A percentile compares a stretch with the other conserved stretches of the same genome.
phyloP scores from a whole-genome alignment of 2,113 vertebrate genomes.

The Peromyscus leucopus region DNA sequence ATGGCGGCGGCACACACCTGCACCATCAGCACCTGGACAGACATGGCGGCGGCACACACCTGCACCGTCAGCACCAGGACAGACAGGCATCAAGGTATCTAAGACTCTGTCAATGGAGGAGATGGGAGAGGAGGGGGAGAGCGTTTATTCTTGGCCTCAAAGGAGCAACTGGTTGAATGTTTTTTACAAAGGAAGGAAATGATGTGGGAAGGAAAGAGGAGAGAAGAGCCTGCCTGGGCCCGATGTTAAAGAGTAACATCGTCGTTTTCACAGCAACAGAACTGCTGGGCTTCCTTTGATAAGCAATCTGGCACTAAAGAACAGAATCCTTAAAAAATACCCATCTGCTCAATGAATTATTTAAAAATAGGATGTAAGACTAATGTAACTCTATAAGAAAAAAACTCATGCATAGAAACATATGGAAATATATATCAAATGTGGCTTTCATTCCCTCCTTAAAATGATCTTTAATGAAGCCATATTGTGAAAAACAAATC shows the following conservation, averaged over 20 bases:
- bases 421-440: background rate
- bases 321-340: slow-evolving; percentile 56
- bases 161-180: background rate
- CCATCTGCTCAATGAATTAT: slow-evolving; percentile 57
- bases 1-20: background rate
- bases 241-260: slow-evolving; percentile 30
- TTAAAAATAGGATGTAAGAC: slow-evolving; percentile 55
- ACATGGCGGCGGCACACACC: background rate
- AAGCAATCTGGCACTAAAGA: slow-evolving; percentile 40
- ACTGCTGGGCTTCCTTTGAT: background rate
- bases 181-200: background rate
- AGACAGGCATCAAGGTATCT: too few species aligned
- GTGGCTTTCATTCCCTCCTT: background rate
- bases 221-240: background rate
- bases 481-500: slow-evolving; percentile 32
- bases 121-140: background rate
- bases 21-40: background rate
- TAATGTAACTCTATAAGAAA: slow-evolving; percentile 29
- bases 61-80: background rate
- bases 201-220: background rate
- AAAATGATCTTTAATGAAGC: slow-evolving; percentile 34
- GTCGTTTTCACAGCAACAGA: background rate
- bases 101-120: background rate
- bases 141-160: background rate
- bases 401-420: slow-evolving; percentile 11